phyloP scores from a whole-genome alignment of 2,888 invertebrate genomes.

The Dicycla oo region DNA sequence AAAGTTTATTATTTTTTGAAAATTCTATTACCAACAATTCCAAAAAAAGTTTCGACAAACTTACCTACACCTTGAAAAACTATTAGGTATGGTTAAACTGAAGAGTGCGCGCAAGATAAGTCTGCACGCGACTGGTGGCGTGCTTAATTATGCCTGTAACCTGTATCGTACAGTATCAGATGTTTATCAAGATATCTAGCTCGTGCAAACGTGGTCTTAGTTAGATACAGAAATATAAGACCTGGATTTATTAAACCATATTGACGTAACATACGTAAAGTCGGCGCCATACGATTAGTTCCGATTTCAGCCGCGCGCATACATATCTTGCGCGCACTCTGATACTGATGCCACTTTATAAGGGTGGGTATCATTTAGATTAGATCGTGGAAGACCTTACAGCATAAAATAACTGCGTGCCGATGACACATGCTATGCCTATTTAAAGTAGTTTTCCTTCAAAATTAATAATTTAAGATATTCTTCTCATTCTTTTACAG shows the following conservation, averaged over 20 bases:
- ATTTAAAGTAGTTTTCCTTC: background rate
- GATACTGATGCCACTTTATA: constrained; percentile 1
- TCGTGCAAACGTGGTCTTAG: constrained; percentile 23
- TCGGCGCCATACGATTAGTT: too few relatives aligned
- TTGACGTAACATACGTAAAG: too few relatives aligned
- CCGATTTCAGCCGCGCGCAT: too few relatives aligned
- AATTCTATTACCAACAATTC: background rate
- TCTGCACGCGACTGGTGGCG: too few relatives aligned
- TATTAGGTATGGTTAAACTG: background rate
- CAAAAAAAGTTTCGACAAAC: background rate
- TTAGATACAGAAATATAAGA: constrained; percentile 22
- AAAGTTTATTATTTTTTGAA: background rate
- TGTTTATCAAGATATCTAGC: constrained; percentile 35
- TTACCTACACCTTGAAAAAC: background rate
- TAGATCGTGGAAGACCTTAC: background rate
- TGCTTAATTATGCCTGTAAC: too few relatives aligned
- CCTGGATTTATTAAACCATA: too few relatives aligned
- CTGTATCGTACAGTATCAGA: constrained; percentile 44
- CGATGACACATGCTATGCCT: background rate
- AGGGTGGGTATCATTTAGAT: background rate
- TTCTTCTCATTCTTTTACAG: constrained; percentile 50
- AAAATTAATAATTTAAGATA: constrained; percentile 13
- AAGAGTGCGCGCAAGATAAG: too few relatives aligned
- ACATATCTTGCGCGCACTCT: too few relatives aligned
- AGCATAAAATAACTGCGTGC: background rate